Base-by-base conservation (phyloP, 2,113 vertebrate genomes). In the Nothocercus nigrocapillus region DNA sequence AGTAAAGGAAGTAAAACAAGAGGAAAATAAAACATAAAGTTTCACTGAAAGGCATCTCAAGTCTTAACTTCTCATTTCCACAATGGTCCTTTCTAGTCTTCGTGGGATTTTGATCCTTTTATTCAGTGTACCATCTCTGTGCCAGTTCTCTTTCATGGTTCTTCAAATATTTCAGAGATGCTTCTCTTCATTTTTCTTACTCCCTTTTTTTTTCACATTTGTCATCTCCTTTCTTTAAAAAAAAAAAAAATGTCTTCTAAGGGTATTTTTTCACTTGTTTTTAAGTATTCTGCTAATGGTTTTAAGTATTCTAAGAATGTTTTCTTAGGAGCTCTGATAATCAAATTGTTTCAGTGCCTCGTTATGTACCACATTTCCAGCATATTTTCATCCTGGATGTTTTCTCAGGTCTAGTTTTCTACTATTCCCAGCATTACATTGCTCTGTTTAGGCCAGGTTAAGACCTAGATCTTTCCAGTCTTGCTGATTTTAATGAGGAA, bases 191-290 rank as follows among this genome's bases (percentile, higher is more conserved):
- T 63, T 88, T 93, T 64, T 92, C 76, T 67, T 54, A 62, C 5
- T 94, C 34, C 16, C 1, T 77, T 36, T 36, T 77, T 76, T 93
- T 89, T 85, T 85, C 16, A 51, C 38, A 32, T 89, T 85, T 92
- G 5, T 73, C 27, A 67, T 63, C 8, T 76, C 19, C 67, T 90
- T 38, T 81, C 56, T 85, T 36, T 7, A 84, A 88, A 88, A 36
- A 70, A 91, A 64, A 85, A 88, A 88, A 40, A 74, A 91, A 88
- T 32, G 54, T 5, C 17, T 90, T 64, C 64, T 83, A 36, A 88
- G 82, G 44, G 11, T 80, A 88, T 93, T 91, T 75, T 58, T 79
- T 93, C 34, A 45, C 30, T 81, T 91, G 16, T 81, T 90, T 77
- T 80, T 85, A 10, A 63, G 24, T 21, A 82, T 66, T 77, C 59